These are phyloP conservation scores for Pseudorhombus dupliciocellatus DNA, from an alignment of 2,113 vertebrate genomes.

Conservation along the genomic window DNA sequence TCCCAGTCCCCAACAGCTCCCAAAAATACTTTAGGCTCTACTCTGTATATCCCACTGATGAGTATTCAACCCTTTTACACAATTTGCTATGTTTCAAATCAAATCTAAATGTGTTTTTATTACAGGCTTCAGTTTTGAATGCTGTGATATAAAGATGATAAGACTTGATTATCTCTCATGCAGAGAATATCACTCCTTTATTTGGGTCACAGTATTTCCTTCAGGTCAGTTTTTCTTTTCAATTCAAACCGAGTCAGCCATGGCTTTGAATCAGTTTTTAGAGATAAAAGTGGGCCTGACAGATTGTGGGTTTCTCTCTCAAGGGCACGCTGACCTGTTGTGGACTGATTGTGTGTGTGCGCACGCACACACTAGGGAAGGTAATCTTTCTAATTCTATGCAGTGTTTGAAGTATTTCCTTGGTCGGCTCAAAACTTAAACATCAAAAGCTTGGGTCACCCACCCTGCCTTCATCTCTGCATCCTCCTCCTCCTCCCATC, in stretches of 20 bases:
- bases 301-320: constrained; percentile 11
- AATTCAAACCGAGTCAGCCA: background rate
- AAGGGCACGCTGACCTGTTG: constrained; percentile 51
- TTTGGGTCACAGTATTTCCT: background rate
- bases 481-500: constrained; percentile 23
- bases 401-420: constrained; percentile 63
- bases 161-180: no score
- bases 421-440: constrained; percentile 53
- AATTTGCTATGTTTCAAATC: no score
- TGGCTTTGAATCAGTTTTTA: background rate
- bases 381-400: constrained; percentile 60
- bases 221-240: constrained; percentile 6
- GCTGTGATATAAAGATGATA: background rate
- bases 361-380: background rate
- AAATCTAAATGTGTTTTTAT: no score
- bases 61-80: no score
- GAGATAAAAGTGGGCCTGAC: constrained; percentile 12
- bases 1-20: no score
- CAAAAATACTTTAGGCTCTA: no score
- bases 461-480: constrained; percentile 35
- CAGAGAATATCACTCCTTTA: no score
- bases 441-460: constrained; percentile 54
- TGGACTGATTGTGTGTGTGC: constrained; percentile 7
- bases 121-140: background rate
- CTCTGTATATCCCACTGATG: no score